phyloP scores from a whole-genome alignment of 2,888 invertebrate genomes.

The Chaitophorus viminalis region DNA sequence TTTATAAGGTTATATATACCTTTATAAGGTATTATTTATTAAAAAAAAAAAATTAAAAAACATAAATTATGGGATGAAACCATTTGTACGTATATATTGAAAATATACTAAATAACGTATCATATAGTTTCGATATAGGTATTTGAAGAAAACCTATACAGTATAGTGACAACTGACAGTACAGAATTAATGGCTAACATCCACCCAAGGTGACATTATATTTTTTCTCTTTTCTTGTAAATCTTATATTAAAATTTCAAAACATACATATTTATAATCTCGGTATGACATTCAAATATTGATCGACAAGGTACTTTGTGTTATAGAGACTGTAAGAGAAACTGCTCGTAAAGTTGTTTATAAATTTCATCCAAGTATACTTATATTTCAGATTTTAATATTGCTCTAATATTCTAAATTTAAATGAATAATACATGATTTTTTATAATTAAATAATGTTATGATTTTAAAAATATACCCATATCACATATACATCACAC shows the following conservation, averaged over 20 bases:
- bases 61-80: background rate
- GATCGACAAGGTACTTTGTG: background rate
- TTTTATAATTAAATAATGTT: too few relatives aligned
- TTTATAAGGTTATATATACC: too few relatives aligned
- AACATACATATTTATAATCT: background rate
- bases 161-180: constrained; percentile 2
- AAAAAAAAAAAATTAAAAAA: background rate
- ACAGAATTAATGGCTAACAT: background rate
- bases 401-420: too few relatives aligned
- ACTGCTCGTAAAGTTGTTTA: too few relatives aligned
- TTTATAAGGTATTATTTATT: too few relatives aligned
- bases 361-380: too few relatives aligned
- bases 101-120: background rate
- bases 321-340: too few relatives aligned
- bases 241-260: background rate
- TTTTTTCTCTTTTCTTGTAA: background rate
- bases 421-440: too few relatives aligned
- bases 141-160: background rate
- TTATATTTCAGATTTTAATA: too few relatives aligned
- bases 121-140: background rate
- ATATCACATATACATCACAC: too few relatives aligned
- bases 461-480: too few relatives aligned
- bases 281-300: background rate
- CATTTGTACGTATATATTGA: background rate
- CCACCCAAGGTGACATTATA: background rate